Base-by-base conservation (phyloP, 1,140 invertebrate species). In the Argopecten irradians region DNA sequence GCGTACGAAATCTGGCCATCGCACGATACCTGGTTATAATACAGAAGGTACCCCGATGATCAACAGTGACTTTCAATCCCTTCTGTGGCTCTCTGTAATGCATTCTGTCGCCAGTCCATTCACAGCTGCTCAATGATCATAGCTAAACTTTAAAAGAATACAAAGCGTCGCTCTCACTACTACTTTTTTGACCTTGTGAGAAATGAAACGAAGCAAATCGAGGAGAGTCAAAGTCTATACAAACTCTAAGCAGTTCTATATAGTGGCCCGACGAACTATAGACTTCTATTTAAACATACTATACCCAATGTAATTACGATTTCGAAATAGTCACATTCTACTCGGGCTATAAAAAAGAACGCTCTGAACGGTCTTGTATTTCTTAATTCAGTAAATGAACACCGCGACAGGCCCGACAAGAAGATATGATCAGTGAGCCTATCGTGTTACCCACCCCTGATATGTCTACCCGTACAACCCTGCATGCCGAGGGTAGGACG, bases 181-280 rank as follows among this genome's bases (percentile, higher is more conserved):
- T 71, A 71, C 55, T 71, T 71, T 46, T 71, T 71, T 71, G 55
- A 71, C 55, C 55, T 71, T 71, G 55, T 71, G 55, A 71, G 55
- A 71, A 71, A 71, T 71, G 55, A 71, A 71, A 71, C 55, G 22
- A 71, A 71, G 55, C 55, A 71, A 71, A 71, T 71, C 55, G 55
- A 71, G 55, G 1, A 71, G 55, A 71, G 7, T 71, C 55, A 11
- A n/a, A 0, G 55, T 71, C 55, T 71, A 28, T 71, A 71, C 55
- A 71, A 28, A 71, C 55, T 5, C 22, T 28, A 28, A n/a, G 55
- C 13, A 71, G 55, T 71, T 71, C 55, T 71, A 71, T 71, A 71
- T 3, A 71, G 22, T 28, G 55, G 1, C 55, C 5, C 13, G n/a
- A 5, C n/a, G 55, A n/a, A 28, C n/a, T 71, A 55, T n/a, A n/a